These are phyloP conservation scores for Cryptophagus acutangulus DNA, from an alignment of 2,888 invertebrate species.

Conservation along the genomic window DNA sequence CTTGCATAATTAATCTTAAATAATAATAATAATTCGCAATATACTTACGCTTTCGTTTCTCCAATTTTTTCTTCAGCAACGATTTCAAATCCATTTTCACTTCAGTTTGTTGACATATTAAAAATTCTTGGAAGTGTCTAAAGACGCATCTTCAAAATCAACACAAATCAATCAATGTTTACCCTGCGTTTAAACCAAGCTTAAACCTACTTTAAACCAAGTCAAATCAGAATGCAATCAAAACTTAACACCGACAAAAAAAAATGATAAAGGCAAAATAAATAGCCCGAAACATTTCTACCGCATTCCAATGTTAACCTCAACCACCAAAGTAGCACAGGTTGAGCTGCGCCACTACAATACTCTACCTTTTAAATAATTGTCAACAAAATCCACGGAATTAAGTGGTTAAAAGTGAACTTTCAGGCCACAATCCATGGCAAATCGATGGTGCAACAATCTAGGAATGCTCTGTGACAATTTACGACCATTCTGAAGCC, in stretches of 20 bases:
- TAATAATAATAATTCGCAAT: no score
- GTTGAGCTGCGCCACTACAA: slow-evolving; percentile 22
- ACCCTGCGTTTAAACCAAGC: no score
- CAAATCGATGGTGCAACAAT: no score
- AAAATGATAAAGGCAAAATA: not conserved
- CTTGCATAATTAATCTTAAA: no score
- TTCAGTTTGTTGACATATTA: no score
- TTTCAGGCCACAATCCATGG: not conserved
- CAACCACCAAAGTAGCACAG: not conserved
- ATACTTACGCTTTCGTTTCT: slow-evolving; percentile 50
- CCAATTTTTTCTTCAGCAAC: slow-evolving; percentile 51
- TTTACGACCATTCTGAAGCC: no score
- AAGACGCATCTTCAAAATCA: no score
- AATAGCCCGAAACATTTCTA: slow-evolving; percentile 2
- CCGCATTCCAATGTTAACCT: slow-evolving; percentile 6
- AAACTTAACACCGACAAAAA: no score
- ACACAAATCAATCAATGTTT: no score
- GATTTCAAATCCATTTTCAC: slow-evolving; percentile 50
- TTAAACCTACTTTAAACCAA: no score
- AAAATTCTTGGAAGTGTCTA: not conserved
- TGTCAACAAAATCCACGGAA: slow-evolving; percentile 1
- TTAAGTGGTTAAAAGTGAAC: not conserved
- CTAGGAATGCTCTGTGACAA: no score
- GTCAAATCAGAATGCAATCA: no score
- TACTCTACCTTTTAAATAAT: slow-evolving; percentile 20